phyloP scores from a whole-genome alignment of 2,888 invertebrate species.

The Opisthograptis luteolata region DNA sequence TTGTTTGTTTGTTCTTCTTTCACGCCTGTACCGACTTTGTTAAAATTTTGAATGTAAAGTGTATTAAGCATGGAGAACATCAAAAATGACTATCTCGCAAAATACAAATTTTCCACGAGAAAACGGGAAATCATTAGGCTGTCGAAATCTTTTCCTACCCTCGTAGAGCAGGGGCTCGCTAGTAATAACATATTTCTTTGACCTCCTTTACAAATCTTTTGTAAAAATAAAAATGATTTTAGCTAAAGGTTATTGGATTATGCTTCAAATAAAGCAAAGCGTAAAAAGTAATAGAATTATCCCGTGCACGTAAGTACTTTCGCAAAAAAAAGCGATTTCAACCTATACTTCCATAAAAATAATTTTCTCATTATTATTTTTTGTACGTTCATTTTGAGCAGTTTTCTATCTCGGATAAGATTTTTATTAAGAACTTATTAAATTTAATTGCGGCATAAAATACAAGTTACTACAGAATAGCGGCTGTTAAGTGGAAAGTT shows the following conservation, averaged over 20 bases:
- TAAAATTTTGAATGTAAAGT: no score
- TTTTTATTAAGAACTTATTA: conserved; percentile 43
- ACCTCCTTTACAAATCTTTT: neutral
- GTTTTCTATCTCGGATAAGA: conserved; percentile 21
- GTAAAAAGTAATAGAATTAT: conserved; percentile 13
- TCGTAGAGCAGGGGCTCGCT: no score
- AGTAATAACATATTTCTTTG: neutral
- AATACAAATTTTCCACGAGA: no score
- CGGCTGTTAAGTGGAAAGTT: conserved; percentile 24
- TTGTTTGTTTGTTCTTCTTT: no score
- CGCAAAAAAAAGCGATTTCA: conserved; percentile 2
- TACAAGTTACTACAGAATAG: conserved; percentile 39
- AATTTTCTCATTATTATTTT: conserved; percentile 17
- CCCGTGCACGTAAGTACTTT: conserved; percentile 4
- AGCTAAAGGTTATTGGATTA: neutral
- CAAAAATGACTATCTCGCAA: no score
- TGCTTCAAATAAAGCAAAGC: conserved; percentile 1
- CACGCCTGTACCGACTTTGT: no score
- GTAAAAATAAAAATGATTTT: neutral
- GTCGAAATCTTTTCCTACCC: no score
- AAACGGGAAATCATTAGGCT: no score
- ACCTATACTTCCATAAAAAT: conserved; percentile 11
- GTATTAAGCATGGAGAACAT: no score
- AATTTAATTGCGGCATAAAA: conserved; percentile 44
- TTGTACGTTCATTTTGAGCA: conserved; percentile 6